Base-by-base conservation (phyloP, 2,888 invertebrate species). In the Aleiodes alternator region DNA sequence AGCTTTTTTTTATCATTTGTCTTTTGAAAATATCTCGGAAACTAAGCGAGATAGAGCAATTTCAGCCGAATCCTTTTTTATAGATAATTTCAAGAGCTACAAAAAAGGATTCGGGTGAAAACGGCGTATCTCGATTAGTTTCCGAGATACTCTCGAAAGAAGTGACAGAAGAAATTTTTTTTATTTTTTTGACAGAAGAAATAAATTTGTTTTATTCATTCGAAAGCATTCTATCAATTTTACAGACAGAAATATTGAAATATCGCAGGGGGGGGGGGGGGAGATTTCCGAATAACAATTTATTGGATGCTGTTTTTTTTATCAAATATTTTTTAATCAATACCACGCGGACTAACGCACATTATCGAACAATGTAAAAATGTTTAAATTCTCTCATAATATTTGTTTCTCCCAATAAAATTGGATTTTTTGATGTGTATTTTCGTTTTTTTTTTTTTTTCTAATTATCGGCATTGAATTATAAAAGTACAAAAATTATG, bases 401-500 rank as follows among this genome's bases (percentile, higher is more conserved):
- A 38, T 61, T n/a, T 38, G n/a, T 43, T 43, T 43, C 1, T 43
- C 11, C 7, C 43, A 38, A 23, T 61, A 61, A 61, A 61, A 34
- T 64, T 64, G 43, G 6, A 64, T 64, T 6, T 1, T 64, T 4
- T 12, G 38, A 7, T 59, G 12, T 61, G 12, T 53, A 14, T 38
- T 38, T 43, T 16, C 16, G 16, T 43, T 43, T 43, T 14, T 53
- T 53, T n/a, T 6, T n/a, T 1, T 53, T 53, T 14, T 53, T 8
- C 3, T 14, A 14, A 14, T 53, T 16, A 4, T 16, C 34, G 4
- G 34, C 34, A 34, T 34, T 4, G 31, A 68, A 68, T 31, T 68
- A 68, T 51, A 68, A 68, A 68, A 68, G 68, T 68, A 68, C 68
- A 68, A 68, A 68, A 68, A 68, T 29, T 51, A 51, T 43, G 43